Percentiles rank a stretch among this genome's conserved stretches.
phyloP scores from a whole-genome alignment of 2,888 invertebrate genomes.

The Scrobipalpa costella region DNA sequence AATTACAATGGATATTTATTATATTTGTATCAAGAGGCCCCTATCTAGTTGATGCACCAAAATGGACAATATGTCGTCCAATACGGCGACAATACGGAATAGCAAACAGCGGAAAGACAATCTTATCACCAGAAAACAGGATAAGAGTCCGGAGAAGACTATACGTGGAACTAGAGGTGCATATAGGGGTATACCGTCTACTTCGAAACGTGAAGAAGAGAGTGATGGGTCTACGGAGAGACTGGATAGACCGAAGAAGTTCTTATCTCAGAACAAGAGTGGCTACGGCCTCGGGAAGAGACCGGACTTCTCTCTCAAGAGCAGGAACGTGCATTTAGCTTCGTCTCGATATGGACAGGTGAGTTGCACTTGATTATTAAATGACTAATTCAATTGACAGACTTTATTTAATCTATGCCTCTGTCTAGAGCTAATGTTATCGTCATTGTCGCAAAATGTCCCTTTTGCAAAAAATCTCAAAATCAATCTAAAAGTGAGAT shows the following conservation, averaged over 20 bases:
- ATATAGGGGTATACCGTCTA: constrained; percentile 65
- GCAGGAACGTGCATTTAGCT: constrained; percentile 75
- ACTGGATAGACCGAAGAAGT: constrained; percentile 78
- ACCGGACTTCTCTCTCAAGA: constrained; percentile 75
- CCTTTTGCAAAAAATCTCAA: too few relatives aligned
- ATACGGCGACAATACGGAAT: constrained; percentile 61
- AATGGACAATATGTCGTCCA: constrained; percentile 78
- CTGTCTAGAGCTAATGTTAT: too few relatives aligned
- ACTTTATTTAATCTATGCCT: too few relatives aligned
- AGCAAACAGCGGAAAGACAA: constrained; percentile 76
- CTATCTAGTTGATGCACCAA: constrained; percentile 52
- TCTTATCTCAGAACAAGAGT: constrained; percentile 71
- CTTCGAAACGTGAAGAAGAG: constrained; percentile 70
- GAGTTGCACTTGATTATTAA: constrained; percentile 42
- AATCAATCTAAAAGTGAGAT: too few relatives aligned
- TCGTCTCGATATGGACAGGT: constrained; percentile 78
- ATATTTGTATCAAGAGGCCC: constrained; percentile 30
- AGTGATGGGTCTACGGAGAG: constrained; percentile 72
- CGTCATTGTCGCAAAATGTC: too few relatives aligned
- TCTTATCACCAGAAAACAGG: constrained; percentile 75
- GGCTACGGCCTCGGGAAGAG: constrained; percentile 73
- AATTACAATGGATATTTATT: constrained; percentile 40
- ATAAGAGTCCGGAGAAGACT: constrained; percentile 78
- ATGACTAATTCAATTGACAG: too few relatives aligned
- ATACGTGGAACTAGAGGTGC: constrained; percentile 73